Conservation (phyloP, 2,797 vertebrate species). For the Percopsis omiscomaycus region DNA sequence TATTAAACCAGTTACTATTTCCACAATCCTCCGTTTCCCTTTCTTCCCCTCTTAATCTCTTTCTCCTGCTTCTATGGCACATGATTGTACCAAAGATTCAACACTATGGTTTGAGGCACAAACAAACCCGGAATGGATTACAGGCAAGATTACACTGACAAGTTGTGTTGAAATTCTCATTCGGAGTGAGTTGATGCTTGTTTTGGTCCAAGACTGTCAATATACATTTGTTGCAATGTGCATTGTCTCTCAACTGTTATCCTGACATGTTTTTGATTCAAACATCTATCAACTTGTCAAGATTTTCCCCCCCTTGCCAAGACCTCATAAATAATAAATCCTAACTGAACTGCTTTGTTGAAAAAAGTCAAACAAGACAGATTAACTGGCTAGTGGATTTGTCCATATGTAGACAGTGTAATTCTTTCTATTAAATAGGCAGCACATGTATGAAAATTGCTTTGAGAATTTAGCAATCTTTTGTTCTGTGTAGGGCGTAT, state of each 20-base stretch:
- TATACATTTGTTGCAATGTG: constrained; percentile 29
- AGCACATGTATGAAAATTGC: too few species aligned
- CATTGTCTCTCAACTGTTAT: constrained; percentile 26
- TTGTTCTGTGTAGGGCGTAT: too few species aligned
- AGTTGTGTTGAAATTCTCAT: constrained; percentile 28
- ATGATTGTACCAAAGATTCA: constrained; percentile 9
- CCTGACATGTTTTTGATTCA: neutral
- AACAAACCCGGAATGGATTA: constrained; percentile 37
- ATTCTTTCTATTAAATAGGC: too few species aligned
- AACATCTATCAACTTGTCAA: neutral
- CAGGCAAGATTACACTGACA: constrained; percentile 18
- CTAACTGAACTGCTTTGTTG: neutral
- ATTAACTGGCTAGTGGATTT: too few species aligned
- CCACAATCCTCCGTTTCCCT: neutral
- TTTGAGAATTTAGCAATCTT: too few species aligned
- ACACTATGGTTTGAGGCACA: constrained; percentile 18
- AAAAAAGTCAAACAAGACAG: too few species aligned
- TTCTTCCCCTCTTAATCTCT: constrained; percentile 21
- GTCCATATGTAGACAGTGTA: too few species aligned
- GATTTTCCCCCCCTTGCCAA: constrained; percentile 1
- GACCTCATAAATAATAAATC: neutral
- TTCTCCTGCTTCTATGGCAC: constrained; percentile 18
- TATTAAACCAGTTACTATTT: constrained; percentile 16
- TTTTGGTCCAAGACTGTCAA: constrained; percentile 40
- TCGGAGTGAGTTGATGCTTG: constrained; percentile 33